Evolutionary conservation across 2,888 invertebrate species (phyloP).

Genomic region (Tiliacea citrago): DNA sequence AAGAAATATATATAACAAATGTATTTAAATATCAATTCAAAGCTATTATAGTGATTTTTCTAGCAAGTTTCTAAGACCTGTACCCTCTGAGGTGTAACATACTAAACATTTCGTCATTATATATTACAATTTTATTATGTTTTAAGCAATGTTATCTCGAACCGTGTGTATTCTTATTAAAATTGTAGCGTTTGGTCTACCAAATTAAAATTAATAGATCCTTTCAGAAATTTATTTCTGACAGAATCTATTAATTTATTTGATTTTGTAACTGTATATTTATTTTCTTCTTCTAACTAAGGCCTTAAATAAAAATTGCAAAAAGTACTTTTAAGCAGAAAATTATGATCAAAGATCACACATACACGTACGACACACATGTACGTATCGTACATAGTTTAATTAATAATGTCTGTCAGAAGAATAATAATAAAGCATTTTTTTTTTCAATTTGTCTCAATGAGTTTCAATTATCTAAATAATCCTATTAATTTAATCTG

Average conservation of each 20-base stretch:
- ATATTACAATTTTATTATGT: background rate
- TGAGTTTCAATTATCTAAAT: background rate
- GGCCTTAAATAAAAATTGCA: background rate
- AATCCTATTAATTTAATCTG: background rate
- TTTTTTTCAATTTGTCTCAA: background rate
- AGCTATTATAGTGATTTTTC: conserved; percentile 61
- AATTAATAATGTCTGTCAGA: background rate
- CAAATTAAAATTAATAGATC: too few species aligned
- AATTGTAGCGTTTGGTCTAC: background rate
- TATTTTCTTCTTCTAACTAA: background rate
- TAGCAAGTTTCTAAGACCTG: conserved; percentile 60
- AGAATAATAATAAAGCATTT: too few species aligned
- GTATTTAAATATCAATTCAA: conserved; percentile 53
- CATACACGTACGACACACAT: too few species aligned
- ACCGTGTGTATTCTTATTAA: background rate
- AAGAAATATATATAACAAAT: conserved; percentile 56
- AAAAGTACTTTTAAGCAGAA: background rate
- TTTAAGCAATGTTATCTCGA: conserved; percentile 13
- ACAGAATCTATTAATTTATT: background rate
- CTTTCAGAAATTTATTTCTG: background rate
- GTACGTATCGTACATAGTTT: background rate
- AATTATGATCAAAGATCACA: background rate
- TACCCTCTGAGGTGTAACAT: conserved; percentile 43
- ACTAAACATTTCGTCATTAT: background rate
- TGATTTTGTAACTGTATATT: too few species aligned